phyloP scores from a whole-genome alignment of 2,888 invertebrate species.

The Chloromyia formosa region DNA sequence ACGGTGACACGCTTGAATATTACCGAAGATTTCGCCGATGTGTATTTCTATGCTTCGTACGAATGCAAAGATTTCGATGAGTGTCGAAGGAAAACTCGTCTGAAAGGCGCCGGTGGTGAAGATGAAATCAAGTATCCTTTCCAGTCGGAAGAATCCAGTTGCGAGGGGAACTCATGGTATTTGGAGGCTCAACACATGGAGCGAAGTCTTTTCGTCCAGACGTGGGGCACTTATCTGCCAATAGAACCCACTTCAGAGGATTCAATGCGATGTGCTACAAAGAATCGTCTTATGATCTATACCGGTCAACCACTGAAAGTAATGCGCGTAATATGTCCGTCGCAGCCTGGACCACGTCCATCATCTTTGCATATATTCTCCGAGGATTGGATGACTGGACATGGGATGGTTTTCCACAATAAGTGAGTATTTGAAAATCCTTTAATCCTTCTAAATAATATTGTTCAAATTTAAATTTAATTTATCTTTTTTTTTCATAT shows the following conservation, averaged over 20 bases:
- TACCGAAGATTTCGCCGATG: constrained; percentile 82
- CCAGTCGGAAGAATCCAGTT: constrained; percentile 65
- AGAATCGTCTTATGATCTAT: constrained; percentile 82
- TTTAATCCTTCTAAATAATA: not conserved
- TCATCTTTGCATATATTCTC: constrained; percentile 81
- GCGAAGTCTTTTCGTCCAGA: constrained; percentile 81
- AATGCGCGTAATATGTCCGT: constrained; percentile 77
- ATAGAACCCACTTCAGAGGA: constrained; percentile 70
- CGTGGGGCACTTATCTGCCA: constrained; percentile 82
- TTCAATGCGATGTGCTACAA: constrained; percentile 76
- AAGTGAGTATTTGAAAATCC: constrained; percentile 60
- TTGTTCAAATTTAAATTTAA: not conserved
- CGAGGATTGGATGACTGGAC: constrained; percentile 74
- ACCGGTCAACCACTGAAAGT: constrained; percentile 72
- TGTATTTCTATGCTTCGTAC: constrained; percentile 80
- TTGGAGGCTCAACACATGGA: constrained; percentile 82
- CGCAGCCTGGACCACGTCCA: constrained; percentile 72
- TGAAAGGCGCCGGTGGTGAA: constrained; percentile 74
- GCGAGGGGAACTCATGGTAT: constrained; percentile 73
- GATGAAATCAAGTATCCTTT: constrained; percentile 73
- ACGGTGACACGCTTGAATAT: constrained; percentile 77
- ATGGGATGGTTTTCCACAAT: constrained; percentile 59
- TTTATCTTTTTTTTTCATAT: constrained; percentile 1
- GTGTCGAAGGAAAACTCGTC: constrained; percentile 72
- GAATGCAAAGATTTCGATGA: constrained; percentile 73